A percentile compares a stretch with the other conserved stretches of the same genome.
These are phyloP conservation scores for Pogonognathellus flavescens DNA, from an alignment of 1,140 invertebrate genomes.

Conservation along the genomic window DNA sequence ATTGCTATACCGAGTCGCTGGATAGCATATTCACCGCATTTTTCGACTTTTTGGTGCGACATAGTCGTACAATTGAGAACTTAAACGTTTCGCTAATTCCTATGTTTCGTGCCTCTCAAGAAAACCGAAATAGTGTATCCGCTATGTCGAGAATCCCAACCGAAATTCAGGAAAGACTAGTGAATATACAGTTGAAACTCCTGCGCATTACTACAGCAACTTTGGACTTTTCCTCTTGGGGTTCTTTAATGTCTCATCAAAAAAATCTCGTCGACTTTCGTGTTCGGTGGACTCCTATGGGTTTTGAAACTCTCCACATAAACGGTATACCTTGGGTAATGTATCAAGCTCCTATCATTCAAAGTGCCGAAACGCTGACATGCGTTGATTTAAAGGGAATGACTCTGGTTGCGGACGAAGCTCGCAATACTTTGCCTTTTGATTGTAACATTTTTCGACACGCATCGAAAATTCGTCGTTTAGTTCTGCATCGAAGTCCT, in stretches of 20 bases:
- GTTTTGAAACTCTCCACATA: slow-evolving; percentile 22
- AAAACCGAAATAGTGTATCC: slow-evolving; percentile 22
- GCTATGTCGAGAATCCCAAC: slow-evolving; percentile 31
- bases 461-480: slow-evolving; percentile 36
- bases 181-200: slow-evolving; percentile 32
- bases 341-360: slow-evolving; percentile 18
- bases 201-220: slow-evolving; percentile 51
- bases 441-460: slow-evolving; percentile 52
- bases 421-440: slow-evolving; percentile 22
- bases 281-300: slow-evolving; percentile 32
- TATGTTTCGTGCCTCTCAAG: slow-evolving; percentile 40
- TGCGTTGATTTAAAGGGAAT: slow-evolving; percentile 54
- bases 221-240: slow-evolving; percentile 49
- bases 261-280: slow-evolving; percentile 50
- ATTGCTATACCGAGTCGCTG: slow-evolving; percentile 45
- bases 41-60: slow-evolving; percentile 51
- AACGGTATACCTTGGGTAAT: slow-evolving; percentile 47
- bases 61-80: slow-evolving; percentile 39
- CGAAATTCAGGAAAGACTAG: slow-evolving; percentile 11
- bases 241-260: slow-evolving; percentile 37
- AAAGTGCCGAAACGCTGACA: slow-evolving; percentile 44
- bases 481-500: slow-evolving; percentile 47
- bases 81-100: slow-evolving; percentile 44
- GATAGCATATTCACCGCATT: slow-evolving; percentile 32
- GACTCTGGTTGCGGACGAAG: slow-evolving; percentile 23